Percentiles rank a stretch among this genome's conserved stretches.
phyloP scores from a whole-genome alignment of 2,797 vertebrate genomes.

The Apogon talboti region DNA sequence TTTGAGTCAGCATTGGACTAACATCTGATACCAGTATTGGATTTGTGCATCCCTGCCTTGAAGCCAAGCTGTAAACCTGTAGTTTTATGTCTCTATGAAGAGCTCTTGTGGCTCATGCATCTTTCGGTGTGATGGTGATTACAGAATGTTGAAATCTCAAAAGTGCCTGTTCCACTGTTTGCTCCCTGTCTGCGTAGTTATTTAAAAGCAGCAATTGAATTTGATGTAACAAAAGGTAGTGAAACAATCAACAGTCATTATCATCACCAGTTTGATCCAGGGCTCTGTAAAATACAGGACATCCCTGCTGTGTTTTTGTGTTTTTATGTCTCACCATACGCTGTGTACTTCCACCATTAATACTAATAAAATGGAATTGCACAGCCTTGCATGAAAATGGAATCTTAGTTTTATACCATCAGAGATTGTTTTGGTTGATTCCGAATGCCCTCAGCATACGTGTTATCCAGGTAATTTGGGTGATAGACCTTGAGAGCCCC shows the following conservation, averaged over 20 bases:
- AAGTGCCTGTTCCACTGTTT: conserved; percentile 29
- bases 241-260: conserved; percentile 48
- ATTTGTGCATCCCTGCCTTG: not conserved
- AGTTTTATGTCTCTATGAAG: conserved; percentile 26
- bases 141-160: conserved; percentile 40
- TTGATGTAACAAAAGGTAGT: conserved; percentile 30
- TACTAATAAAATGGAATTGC: conserved; percentile 41
- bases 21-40: too few relatives aligned
- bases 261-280: conserved; percentile 14
- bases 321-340: conserved; percentile 20
- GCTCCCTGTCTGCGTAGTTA: conserved; percentile 48
- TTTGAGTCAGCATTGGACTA: not conserved
- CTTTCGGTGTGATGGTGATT: conserved; percentile 40
- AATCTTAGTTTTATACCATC: conserved; percentile 52
- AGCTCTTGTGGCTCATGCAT: conserved; percentile 29
- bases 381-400: conserved; percentile 56
- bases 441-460: conserved; percentile 56
- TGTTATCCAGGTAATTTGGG: conserved; percentile 64
- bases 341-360: conserved; percentile 44
- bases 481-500: conserved; percentile 68
- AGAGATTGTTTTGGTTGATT: conserved; percentile 52
- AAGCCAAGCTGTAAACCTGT: not conserved
- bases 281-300: conserved; percentile 15
- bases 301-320: conserved; percentile 23
- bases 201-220: conserved; percentile 57